phyloP scores from a whole-genome alignment of 2,113 vertebrate species.

The Aphyosemion australe region DNA sequence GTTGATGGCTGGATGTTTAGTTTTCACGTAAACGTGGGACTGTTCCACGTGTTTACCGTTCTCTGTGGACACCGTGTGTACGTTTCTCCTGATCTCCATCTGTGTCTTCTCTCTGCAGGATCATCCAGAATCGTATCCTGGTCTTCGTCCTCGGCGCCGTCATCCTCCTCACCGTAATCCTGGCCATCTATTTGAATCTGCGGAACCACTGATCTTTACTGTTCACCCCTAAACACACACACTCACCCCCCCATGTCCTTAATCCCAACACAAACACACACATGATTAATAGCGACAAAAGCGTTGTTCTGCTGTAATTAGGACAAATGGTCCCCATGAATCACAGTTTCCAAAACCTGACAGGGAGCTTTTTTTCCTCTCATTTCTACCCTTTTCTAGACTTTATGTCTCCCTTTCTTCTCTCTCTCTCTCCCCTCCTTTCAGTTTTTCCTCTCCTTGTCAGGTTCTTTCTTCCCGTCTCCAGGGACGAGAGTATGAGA shows the following conservation, averaged over 20 bases:
- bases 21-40: slow-evolving; percentile 53
- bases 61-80: slow-evolving; percentile 33
- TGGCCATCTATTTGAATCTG: slow-evolving; percentile 92
- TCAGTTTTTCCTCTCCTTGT: slow-evolving; percentile 27
- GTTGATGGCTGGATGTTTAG: slow-evolving; percentile 46
- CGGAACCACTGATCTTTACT: slow-evolving; percentile 87
- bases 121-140: slow-evolving; percentile 98
- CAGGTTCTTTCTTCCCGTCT: slow-evolving; percentile 43
- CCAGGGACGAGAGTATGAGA: slow-evolving; percentile 24
- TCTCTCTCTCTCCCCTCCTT: slow-evolving; percentile 1
- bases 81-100: slow-evolving; percentile 8
- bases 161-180: slow-evolving; percentile 91
- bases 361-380: slow-evolving; percentile 77
- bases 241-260: slow-evolving; percentile 8
- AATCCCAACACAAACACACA: slow-evolving; percentile 49
- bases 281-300: slow-evolving; percentile 85
- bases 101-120: slow-evolving; percentile 81
- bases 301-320: slow-evolving; percentile 92
- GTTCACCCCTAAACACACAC: slow-evolving; percentile 48
- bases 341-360: slow-evolving; percentile 88
- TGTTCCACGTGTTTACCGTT: slow-evolving; percentile 37
- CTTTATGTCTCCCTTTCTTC: slow-evolving; percentile 33
- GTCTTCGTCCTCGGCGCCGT: slow-evolving; percentile 91
- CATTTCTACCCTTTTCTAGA: slow-evolving; percentile 31
- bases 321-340: slow-evolving; percentile 97